phyloP scores from a whole-genome alignment of 2,113 vertebrate species.

The Percina caprodes region DNA sequence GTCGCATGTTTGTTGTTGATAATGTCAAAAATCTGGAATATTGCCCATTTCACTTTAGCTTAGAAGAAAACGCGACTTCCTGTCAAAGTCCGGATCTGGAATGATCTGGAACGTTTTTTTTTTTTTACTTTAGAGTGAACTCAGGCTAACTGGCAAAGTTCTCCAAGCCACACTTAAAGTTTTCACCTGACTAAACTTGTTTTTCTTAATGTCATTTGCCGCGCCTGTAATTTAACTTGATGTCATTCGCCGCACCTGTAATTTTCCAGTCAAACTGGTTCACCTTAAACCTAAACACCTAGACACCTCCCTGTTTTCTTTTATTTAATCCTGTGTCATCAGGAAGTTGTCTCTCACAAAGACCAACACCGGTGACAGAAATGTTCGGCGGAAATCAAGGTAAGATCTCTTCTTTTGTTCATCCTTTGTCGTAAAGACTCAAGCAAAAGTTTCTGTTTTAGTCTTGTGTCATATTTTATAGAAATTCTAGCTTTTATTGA shows the following conservation, averaged over 20 bases:
- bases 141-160: no score
- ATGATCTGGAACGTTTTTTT: no score
- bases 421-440: background rate
- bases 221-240: background rate
- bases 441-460: no score
- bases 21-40: no score
- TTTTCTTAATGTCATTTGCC: background rate
- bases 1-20: no score
- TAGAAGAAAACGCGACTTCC: no score
- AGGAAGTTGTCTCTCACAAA: background rate
- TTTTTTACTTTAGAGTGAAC: no score
- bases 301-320: background rate
- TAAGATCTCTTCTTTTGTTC: background rate
- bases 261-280: slow-evolving; percentile 22
- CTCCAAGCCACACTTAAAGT: no score
- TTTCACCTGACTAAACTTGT: background rate
- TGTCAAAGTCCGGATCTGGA: no score
- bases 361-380: background rate
- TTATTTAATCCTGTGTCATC: background rate
- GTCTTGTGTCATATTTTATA: background rate
- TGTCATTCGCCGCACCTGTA: background rate
- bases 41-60: no score
- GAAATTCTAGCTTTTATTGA: background rate
- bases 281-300: background rate
- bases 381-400: slow-evolving; percentile 17